These are phyloP conservation scores for Pseudomyrmex gracilis DNA, from an alignment of 1,140 invertebrate species.

Conservation along the genomic window DNA sequence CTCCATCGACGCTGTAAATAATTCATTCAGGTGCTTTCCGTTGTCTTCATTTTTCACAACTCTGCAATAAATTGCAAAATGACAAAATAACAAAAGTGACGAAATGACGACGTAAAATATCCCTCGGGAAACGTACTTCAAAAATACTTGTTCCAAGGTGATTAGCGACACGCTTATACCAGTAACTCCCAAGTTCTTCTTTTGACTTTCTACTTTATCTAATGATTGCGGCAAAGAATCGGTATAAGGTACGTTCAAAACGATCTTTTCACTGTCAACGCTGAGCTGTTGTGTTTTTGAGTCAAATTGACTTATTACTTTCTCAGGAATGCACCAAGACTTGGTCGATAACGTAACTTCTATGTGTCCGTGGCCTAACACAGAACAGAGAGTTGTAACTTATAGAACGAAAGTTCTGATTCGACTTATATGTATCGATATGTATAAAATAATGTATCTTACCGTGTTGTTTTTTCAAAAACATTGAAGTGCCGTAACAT, in stretches of 20 bases:
- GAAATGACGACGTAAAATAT: conserved; percentile 12
- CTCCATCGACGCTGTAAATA: conserved; percentile 62
- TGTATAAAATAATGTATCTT: conserved; percentile 60
- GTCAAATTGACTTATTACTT: conserved; percentile 76
- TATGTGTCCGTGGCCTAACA: conserved; percentile 82
- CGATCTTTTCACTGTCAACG: conserved; percentile 78
- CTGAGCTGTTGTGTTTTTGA: conserved; percentile 74
- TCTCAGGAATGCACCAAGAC: conserved; percentile 76
- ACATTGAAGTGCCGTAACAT: conserved; percentile 94
- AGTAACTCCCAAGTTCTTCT: conserved; percentile 88
- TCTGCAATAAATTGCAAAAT: conserved; percentile 62
- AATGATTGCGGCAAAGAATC: conserved; percentile 88
- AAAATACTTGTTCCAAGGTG: conserved; percentile 95
- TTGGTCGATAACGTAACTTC: conserved; percentile 83
- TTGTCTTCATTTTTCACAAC: conserved; percentile 79
- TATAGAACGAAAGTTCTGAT: conserved; percentile 44
- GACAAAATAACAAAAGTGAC: conserved; percentile 29
- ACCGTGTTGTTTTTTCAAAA: conserved; percentile 95
- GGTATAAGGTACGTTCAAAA: conserved; percentile 84
- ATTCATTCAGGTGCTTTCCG: conserved; percentile 72
- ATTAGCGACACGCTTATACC: conserved; percentile 93
- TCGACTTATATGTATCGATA: conserved; percentile 41
- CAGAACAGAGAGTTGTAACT: conserved; percentile 49
- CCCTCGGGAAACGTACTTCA: conserved; percentile 87
- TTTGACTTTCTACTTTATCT: conserved; percentile 87